Evolutionary conservation across 2,888 invertebrate species (phyloP), one percentile per base, ranked within the genome.

Genomic region (Zaprionus lineosus): DNA sequence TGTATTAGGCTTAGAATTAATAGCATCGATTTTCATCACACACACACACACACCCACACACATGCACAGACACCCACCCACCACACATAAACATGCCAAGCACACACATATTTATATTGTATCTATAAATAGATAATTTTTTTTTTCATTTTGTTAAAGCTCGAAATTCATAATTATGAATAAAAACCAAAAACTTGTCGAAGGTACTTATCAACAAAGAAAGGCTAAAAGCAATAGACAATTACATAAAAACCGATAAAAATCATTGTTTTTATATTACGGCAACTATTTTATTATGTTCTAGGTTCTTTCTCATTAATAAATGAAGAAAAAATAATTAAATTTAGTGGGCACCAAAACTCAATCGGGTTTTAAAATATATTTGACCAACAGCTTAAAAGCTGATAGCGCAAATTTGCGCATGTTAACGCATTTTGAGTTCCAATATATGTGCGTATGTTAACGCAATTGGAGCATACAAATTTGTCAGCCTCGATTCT

Each of bases 141-240:
- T 48, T 28, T 15, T 41, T 11, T 36, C 28, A 14, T 56, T 3
- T 40, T 28, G 26, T 26, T 34, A 28, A 24, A 39, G 31, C 31
- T 51, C 12, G 18, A 41, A 59, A 33, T 26, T 36, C 36, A 46
- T 31, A 47, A 24, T 41, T 59, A 59, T 29, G 37, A 51, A 47
- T 29, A 55, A 15, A 29, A 43, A 59, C 59, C 59, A 59, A 59
- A 59, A 37, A 59, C 26, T 55, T 56, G 50, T 41, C 41, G 40
- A 36, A 41, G 24, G 5, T 57, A 47, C 36, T n/a, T n/a, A n/a
- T n/a, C n/a, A n/a, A 41, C 24, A 44, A 57, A 57, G 51, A 3
- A 1, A 36, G 48, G 55, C 55, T 55, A 16, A 24, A 48, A 59
- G 59, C 59, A 59, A 59, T 59, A 59, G 53, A 58, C 29, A 53